Percentiles rank a stretch among this genome's conserved stretches.
Evolutionary conservation across 30 jellyfish, hydroid and myxozoan species (phyloP).

Genomic region (Cassiopea xamachana): DNA sequence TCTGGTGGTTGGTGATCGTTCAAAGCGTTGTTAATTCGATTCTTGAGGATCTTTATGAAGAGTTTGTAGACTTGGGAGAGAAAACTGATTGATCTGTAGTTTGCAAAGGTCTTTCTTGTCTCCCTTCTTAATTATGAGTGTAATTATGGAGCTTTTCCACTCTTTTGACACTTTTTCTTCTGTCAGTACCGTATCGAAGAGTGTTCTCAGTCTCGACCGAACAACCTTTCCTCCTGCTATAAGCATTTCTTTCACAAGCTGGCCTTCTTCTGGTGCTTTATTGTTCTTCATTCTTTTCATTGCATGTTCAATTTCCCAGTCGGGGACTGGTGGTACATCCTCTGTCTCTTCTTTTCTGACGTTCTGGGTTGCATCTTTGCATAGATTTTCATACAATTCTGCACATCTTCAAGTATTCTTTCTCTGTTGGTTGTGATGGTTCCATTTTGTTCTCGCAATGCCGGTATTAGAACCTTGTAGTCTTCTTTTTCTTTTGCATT

Average conservation of each 20-base stretch:
- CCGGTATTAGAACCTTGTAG: conserved; percentile 49
- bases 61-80: conserved; percentile 51
- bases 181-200: conserved; percentile 44
- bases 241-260: conserved; percentile 49
- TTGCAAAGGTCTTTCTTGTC: conserved; percentile 69
- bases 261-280: conserved; percentile 33
- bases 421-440: conserved; percentile 51
- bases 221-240: conserved; percentile 60
- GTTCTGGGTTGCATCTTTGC: conserved; percentile 29
- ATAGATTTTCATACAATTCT: conserved; percentile 34
- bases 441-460: conserved; percentile 52
- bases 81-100: conserved; percentile 70
- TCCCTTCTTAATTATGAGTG: conserved; percentile 58
- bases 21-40: conserved; percentile 41
- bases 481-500: conserved; percentile 26
- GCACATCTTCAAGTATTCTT: conserved; percentile 60
- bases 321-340: conserved; percentile 45
- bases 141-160: conserved; percentile 71
- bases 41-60: conserved; percentile 53
- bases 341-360: conserved; percentile 28
- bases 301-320: conserved; percentile 36
- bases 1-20: conserved; percentile 56
- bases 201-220: conserved; percentile 4
- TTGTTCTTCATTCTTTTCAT: conserved; percentile 31
- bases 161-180: conserved; percentile 55